Conservation (phyloP, 2,113 vertebrate genomes). For the Mesitornis unicolor region DNA sequence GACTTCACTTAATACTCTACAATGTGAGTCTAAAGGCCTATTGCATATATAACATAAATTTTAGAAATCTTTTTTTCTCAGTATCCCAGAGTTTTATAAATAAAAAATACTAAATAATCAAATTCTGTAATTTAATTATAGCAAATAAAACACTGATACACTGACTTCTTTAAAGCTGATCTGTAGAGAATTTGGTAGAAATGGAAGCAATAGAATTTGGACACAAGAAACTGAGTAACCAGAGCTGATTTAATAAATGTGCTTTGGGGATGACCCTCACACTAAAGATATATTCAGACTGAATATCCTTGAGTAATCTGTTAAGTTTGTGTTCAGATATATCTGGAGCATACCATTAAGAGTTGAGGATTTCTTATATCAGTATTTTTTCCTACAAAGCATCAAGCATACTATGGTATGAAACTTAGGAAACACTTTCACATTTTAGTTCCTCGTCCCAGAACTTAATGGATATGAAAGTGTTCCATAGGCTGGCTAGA, state of each 20-base stretch:
- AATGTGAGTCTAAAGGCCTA: background rate
- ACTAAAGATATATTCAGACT: background rate
- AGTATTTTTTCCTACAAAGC: background rate
- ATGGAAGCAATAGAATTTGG: background rate
- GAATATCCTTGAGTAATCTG: background rate
- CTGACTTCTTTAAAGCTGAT: background rate
- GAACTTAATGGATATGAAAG: background rate
- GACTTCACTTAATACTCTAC: accelerated
- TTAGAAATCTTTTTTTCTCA: background rate
- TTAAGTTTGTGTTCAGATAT: background rate
- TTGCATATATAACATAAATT: accelerated
- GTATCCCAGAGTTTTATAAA: background rate
- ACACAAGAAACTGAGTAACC: background rate
- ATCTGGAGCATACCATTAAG: background rate
- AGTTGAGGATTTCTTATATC: background rate
- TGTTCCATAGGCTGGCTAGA: constrained; percentile 29
- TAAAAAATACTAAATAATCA: background rate
- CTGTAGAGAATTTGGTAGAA: background rate
- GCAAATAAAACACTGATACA: background rate
- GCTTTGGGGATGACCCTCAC: background rate
- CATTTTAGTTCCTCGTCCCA: background rate
- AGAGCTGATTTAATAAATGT: background rate
- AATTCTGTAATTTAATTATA: background rate
- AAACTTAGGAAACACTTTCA: background rate
- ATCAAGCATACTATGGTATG: background rate